These are phyloP conservation scores for Leptinotarsa peninsularis DNA, from an alignment of 2,888 invertebrate genomes.

Conservation along the genomic window DNA sequence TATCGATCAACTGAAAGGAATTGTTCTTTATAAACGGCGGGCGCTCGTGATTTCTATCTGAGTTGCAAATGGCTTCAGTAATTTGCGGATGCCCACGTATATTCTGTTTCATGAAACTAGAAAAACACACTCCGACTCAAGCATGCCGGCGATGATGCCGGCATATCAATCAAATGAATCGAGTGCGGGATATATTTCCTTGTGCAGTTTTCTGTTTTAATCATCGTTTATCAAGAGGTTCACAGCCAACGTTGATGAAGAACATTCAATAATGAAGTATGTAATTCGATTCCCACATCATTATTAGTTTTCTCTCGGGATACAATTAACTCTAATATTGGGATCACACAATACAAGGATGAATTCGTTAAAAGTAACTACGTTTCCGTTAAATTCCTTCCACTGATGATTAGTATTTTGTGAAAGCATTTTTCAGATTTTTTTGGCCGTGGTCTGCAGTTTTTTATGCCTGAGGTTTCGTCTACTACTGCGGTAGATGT, in stretches of 20 bases:
- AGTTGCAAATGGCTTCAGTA: conserved; percentile 25
- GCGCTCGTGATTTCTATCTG: conserved; percentile 9
- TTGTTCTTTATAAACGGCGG: conserved; percentile 17
- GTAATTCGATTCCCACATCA: too few relatives aligned
- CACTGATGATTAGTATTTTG: background rate
- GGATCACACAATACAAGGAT: background rate
- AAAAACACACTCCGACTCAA: background rate
- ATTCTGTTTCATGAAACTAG: conserved; percentile 5
- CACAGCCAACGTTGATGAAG: too few relatives aligned
- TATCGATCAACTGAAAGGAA: conserved; percentile 13
- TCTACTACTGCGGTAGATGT: too few relatives aligned
- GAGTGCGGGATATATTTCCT: conserved; percentile 12
- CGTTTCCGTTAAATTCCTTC: background rate
- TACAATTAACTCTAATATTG: too few relatives aligned
- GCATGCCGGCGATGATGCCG: background rate
- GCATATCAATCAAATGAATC: conserved; percentile 14
- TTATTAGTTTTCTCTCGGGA: background rate
- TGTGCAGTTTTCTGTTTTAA: background rate
- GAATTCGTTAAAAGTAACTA: background rate
- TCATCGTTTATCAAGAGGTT: too few relatives aligned
- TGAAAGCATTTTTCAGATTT: background rate
- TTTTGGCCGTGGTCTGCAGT: too few relatives aligned
- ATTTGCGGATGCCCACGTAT: conserved; percentile 27
- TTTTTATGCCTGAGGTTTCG: too few relatives aligned
- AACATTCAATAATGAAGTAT: too few relatives aligned